Evolutionary conservation across 2,888 invertebrate species (phyloP).

Genomic region (Drosophila lacicola): DNA sequence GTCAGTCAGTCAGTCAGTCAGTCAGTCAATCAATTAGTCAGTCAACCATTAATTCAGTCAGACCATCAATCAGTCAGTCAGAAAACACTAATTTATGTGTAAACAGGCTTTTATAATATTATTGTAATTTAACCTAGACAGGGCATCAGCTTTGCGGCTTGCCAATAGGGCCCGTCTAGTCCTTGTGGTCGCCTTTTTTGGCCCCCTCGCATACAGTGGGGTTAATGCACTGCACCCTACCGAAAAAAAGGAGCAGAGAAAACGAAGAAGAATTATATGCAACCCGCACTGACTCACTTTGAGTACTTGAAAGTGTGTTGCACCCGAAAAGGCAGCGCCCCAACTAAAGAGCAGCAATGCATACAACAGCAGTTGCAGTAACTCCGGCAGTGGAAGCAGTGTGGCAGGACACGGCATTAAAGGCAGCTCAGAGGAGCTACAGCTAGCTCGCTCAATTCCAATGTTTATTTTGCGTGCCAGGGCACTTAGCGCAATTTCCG

Average conservation of each 20-base stretch:
- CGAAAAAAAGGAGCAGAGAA: conserved; percentile 25
- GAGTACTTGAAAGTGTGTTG: conserved; percentile 74
- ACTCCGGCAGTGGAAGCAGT: neutral
- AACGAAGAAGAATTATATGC: conserved; percentile 41
- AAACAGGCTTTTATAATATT: neutral
- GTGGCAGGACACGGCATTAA: conserved; percentile 38
- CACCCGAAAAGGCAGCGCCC: conserved; percentile 65
- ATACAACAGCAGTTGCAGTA: conserved; percentile 3
- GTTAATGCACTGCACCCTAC: conserved; percentile 72
- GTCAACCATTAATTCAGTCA: too few species aligned
- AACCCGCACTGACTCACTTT: conserved; percentile 56
- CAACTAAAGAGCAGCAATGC: conserved; percentile 19
- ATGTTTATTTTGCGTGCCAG: conserved; percentile 76
- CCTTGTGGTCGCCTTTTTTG: conserved; percentile 12
- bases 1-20: too few species aligned
- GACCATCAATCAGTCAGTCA: too few species aligned
- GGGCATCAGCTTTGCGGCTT: conserved; percentile 21
- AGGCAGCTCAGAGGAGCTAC: conserved; percentile 21
- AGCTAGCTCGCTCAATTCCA: conserved; percentile 28
- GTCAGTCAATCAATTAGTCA: too few species aligned
- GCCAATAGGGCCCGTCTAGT: conserved; percentile 1
- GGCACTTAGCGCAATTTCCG: conserved; percentile 74
- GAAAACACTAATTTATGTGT: too few species aligned
- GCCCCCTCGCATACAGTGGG: conserved; percentile 46
- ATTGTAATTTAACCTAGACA: neutral